Percentiles rank a stretch among this genome's conserved stretches.
Conservation (phyloP, 2,888 invertebrate genomes). For the Morinoia aosen region DNA sequence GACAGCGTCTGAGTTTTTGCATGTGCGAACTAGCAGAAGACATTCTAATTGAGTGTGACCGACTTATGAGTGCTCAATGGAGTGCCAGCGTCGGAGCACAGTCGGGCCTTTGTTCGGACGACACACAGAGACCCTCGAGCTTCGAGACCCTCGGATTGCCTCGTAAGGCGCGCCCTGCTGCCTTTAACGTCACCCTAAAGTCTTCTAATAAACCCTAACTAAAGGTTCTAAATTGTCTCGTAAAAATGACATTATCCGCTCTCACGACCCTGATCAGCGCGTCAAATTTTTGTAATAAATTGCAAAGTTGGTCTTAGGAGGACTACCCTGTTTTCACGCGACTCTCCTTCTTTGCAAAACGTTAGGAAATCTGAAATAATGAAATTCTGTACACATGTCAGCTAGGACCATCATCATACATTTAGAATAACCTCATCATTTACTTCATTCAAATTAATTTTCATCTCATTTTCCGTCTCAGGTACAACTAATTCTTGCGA, state of each 20-base stretch:
- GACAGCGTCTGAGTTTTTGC: not conserved
- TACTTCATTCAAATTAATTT: no score
- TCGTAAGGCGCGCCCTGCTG: conserved; percentile 26
- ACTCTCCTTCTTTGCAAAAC: not conserved
- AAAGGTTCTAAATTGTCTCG: conserved; percentile 49
- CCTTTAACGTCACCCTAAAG: conserved; percentile 42
- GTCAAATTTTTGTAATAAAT: conserved; percentile 41
- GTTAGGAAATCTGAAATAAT: not conserved
- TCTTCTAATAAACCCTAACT: conserved; percentile 51
- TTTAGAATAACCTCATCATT: no score
- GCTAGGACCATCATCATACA: no score
- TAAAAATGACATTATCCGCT: conserved; percentile 39
- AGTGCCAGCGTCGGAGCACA: not conserved
- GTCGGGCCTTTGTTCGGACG: conserved; percentile 5
- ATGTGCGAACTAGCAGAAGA: not conserved
- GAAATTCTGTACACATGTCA: no score
- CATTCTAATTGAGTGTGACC: not conserved
- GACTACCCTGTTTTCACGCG: not conserved
- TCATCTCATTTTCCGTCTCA: no score
- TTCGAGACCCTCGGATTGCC: not conserved
- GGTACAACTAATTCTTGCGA: no score
- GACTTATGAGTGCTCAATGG: conserved; percentile 7
- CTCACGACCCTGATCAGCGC: conserved; percentile 29
- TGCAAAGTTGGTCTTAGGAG: conserved; percentile 25
- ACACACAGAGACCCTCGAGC: not conserved